A percentile compares a stretch with the other conserved stretches of the same genome.
These are phyloP conservation scores for Bibio marci DNA, from an alignment of 2,888 invertebrate genomes.

Conservation along the genomic window DNA sequence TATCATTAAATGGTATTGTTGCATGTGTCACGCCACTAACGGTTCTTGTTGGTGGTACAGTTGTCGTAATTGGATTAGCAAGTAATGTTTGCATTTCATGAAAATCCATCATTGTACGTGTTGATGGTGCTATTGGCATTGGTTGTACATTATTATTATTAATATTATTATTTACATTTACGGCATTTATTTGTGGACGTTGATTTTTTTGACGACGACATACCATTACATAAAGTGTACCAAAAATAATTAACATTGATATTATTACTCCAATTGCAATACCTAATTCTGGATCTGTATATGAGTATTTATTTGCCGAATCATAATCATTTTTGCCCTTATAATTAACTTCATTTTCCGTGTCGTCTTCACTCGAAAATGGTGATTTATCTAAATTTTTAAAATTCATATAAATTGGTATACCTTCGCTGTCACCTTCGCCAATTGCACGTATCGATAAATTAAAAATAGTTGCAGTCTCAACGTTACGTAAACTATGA, in stretches of 20 bases:
- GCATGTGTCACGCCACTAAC: too few species aligned
- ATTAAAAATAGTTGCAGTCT: constrained; percentile 11
- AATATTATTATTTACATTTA: constrained; percentile 8
- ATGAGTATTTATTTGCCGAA: background rate
- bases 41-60: background rate
- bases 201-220: too few species aligned
- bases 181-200: too few species aligned
- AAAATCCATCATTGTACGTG: constrained; percentile 16
- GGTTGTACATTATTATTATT: constrained; percentile 14
- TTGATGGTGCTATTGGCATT: constrained; percentile 12
- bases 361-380: background rate
- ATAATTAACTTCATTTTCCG: background rate
- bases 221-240: too few species aligned
- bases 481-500: background rate
- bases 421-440: constrained; percentile 23
- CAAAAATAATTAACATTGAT: too few species aligned
- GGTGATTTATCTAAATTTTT: background rate
- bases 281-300: constrained; percentile 10
- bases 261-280: constrained; percentile 23
- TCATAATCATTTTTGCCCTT: constrained; percentile 3
- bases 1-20: background rate
- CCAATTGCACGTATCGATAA: constrained; percentile 27
- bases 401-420: constrained; percentile 25
- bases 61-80: constrained; percentile 13
- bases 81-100: constrained; percentile 30